These are phyloP conservation scores for Saccopteryx leptura DNA, from an alignment of 2,113 vertebrate genomes.

Conservation along the genomic window DNA sequence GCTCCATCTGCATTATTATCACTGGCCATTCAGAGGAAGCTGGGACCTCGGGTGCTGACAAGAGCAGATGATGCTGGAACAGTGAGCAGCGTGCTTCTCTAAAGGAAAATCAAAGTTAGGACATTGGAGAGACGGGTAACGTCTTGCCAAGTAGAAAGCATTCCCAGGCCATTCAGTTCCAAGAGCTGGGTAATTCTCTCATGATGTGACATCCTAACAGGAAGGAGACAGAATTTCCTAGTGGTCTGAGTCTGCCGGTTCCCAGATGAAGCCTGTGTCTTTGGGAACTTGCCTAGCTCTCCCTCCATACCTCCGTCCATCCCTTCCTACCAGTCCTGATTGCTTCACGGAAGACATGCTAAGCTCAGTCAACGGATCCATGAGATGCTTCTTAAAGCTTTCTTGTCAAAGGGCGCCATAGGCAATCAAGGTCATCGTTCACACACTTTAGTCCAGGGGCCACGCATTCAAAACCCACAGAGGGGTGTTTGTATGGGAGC, in stretches of 20 bases:
- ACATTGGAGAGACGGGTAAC: constrained; percentile 70
- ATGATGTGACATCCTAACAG: neutral
- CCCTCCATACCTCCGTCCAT: neutral
- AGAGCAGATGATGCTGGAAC: constrained; percentile 67
- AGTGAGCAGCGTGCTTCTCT: constrained; percentile 73
- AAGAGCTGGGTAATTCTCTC: constrained; percentile 13
- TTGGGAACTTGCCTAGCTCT: neutral
- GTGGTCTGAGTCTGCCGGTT: neutral
- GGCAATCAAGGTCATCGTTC: neutral
- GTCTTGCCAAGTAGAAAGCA: constrained; percentile 32
- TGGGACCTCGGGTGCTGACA: constrained; percentile 67
- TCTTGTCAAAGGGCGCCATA: neutral
- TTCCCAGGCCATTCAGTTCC: neutral
- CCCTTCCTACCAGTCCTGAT: neutral
- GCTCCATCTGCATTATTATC: constrained; percentile 61
- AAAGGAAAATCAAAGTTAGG: constrained; percentile 74
- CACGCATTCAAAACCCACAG: neutral
- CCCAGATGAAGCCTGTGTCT: neutral
- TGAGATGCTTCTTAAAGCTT: neutral
- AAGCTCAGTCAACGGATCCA: neutral
- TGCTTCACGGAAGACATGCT: constrained; percentile 1
- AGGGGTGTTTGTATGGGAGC: neutral
- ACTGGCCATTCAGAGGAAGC: neutral
- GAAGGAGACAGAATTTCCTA: neutral
- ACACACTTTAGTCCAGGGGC: neutral